These are phyloP conservation scores for Caenorhabditis sulstoni DNA, from an alignment of 2,888 invertebrate genomes.

Conservation along the genomic window DNA sequence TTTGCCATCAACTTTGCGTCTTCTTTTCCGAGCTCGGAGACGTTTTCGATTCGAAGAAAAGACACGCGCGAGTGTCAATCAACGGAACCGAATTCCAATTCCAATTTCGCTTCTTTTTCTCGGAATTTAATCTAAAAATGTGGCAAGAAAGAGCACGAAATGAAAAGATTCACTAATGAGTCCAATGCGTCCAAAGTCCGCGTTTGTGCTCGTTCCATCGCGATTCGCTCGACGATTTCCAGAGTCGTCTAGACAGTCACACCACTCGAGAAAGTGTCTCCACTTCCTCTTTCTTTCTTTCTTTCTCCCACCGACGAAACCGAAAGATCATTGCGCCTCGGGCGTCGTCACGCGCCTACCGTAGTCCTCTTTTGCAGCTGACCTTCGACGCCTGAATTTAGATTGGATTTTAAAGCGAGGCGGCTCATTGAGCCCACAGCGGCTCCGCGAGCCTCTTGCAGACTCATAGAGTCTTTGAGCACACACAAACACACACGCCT, in stretches of 20 bases:
- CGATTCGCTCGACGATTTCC: neutral
- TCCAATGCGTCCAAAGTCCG: no score
- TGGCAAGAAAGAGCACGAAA: no score
- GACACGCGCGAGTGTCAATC: no score
- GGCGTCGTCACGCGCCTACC: neutral
- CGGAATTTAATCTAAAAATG: no score
- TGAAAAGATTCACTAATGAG: no score
- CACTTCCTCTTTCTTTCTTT: neutral
- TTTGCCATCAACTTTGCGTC: no score
- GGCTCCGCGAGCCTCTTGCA: constrained; percentile 12
- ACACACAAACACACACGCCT: constrained; percentile 29
- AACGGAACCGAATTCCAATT: no score
- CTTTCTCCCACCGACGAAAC: neutral
- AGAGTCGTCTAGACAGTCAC: neutral
- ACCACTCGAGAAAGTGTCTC: neutral
- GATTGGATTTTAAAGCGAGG: constrained; percentile 38
- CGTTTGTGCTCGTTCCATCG: no score
- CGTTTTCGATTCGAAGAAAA: no score
- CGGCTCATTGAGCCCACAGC: constrained; percentile 11
- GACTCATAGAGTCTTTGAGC: constrained; percentile 6
- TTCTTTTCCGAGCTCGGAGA: no score
- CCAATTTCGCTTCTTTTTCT: no score
- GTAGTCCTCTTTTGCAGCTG: constrained; percentile 3
- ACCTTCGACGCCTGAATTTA: constrained; percentile 20
- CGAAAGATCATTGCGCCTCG: constrained; percentile 9